Base-by-base conservation (phyloP, 1,140 invertebrate genomes). In the Nylanderia fulva region DNA sequence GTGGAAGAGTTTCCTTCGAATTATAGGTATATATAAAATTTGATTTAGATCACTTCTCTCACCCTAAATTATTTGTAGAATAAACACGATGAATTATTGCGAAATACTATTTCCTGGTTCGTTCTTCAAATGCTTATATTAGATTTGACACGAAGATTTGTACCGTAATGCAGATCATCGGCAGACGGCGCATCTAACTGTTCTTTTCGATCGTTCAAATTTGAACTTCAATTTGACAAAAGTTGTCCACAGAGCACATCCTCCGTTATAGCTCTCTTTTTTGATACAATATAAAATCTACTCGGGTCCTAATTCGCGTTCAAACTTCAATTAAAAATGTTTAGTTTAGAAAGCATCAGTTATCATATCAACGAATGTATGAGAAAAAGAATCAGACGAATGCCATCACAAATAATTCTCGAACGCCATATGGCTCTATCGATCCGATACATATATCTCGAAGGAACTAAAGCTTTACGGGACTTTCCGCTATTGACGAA, bases 151-250 rank as follows among this genome's bases (percentile, higher is more conserved):
- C 45, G 29, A 66, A 77, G n/a, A n/a, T n/a, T n/a, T 77, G 75
- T 77, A 77, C 75, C 42, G 75, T 79, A 79, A 52, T 15, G 27
- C 9, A 61, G 11, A 61, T 61, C 58, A 27, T 60, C 24, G n/a
- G 21, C 75, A 48, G 8, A 24, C 18, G 3, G 21, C 61, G 61
- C 21, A 15, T 21, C 61, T 79, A 79, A 79, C 75, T 79, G 75
- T 79, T 79, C 13, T 39, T 77, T 45, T 66, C 24, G 75, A 77
- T 64, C 29, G 1, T 68, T 66, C n/a, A 24, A 68, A 27, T 63
- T 77, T 45, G 15, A 2, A n/a, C 42, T 54, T 33, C 45, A n/a
- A 68, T 21, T 52, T 66, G 6, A n/a, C n/a, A n/a, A 66, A 24
- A 48, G n/a, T n/a, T n/a, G n/a, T n/a, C n/a, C n/a, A n/a, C n/a